phyloP scores from a whole-genome alignment of 2,113 vertebrate species.

The Cephalophus harveyi region DNA sequence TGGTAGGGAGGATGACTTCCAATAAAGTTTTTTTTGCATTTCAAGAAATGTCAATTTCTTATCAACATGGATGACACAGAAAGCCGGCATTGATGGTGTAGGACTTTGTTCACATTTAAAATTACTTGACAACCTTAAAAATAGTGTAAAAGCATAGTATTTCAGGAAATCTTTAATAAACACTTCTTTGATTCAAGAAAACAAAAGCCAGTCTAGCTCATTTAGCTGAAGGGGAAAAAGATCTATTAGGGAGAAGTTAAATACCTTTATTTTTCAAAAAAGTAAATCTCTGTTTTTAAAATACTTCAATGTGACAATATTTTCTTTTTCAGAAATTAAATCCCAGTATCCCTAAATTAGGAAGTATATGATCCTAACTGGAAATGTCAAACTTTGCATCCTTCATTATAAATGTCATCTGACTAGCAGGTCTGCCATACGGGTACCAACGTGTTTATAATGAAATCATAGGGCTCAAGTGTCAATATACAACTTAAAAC shows the following conservation, averaged over 20 bases:
- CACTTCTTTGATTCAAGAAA: conserved; percentile 68
- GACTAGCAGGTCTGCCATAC: not conserved
- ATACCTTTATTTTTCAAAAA: conserved; percentile 42
- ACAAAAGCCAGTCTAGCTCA: conserved; percentile 67
- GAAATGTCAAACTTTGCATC: not conserved
- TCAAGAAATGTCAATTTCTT: not conserved
- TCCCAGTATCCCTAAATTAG: conserved; percentile 36
- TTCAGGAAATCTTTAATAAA: conserved; percentile 68
- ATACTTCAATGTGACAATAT: conserved; percentile 3
- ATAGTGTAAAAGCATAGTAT: conserved; percentile 73
- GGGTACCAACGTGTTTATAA: not conserved
- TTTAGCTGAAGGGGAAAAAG: conserved; percentile 54
- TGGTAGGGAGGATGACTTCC: not conserved
- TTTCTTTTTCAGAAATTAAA: conserved; percentile 39
- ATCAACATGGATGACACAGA: not conserved
- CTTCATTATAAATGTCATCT: not conserved
- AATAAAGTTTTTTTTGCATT: not conserved
- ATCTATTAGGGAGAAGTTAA: not conserved
- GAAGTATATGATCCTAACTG: conserved; percentile 1
- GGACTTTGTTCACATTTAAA: conserved; percentile 72
- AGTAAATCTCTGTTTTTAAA: conserved; percentile 39
- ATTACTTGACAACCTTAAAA: conserved; percentile 73
- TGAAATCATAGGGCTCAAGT: not conserved
- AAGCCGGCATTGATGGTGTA: not conserved
- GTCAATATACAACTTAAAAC: not conserved